Base-by-base conservation (phyloP, 1,140 invertebrate species). In the Mamestra configurata region DNA sequence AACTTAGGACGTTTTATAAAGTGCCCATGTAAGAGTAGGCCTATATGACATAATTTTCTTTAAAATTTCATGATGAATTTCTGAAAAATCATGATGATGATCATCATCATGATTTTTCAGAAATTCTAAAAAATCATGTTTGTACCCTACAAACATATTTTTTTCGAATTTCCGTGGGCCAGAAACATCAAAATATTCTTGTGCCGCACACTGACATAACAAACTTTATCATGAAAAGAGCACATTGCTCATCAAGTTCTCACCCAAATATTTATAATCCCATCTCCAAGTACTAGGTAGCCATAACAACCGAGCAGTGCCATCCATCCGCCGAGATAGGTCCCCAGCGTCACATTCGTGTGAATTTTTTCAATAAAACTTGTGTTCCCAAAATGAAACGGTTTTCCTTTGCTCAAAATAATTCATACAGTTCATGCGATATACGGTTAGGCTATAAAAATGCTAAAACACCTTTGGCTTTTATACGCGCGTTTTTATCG, bases 321-420 rank as follows among this genome's bases (percentile, higher is more conserved):
- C 35, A 66, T 66, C 20, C 61, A 66, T 66, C 35, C 35, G 11
- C n/a, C 18, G 10, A 7, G 31, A 66, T 66, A n/a, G 61, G 15
- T 15, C 66, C 66, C 66, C 20, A 46, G 43, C 40, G 66, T 27
- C 11, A 13, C 40, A 70, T 70, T 49, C 43, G 4, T 22, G 40
- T 70, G 66, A 70, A 70, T 70, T 49, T 68, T 70, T 68, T 70
- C 40, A 70, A 70, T 70, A 27, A 70, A 70, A 70, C 22, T 70
- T 46, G 20, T 15, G 59, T 59, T 11, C 35, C 2, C 18, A 18
- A 40, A 22, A 40, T 66, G 61, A 40, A 66, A 66, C 59, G 31
- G 18, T 20, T 40, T 4, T n/a, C 18, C 5, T n/a, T 27, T 20
- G 18, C 18, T 20, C 10, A 40, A 31, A 66, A 66, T 66, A 66